These are phyloP conservation scores for Epizoanthus ramosus DNA, from an alignment of 92 coral and sea anemone genomes.

Conservation along the genomic window DNA sequence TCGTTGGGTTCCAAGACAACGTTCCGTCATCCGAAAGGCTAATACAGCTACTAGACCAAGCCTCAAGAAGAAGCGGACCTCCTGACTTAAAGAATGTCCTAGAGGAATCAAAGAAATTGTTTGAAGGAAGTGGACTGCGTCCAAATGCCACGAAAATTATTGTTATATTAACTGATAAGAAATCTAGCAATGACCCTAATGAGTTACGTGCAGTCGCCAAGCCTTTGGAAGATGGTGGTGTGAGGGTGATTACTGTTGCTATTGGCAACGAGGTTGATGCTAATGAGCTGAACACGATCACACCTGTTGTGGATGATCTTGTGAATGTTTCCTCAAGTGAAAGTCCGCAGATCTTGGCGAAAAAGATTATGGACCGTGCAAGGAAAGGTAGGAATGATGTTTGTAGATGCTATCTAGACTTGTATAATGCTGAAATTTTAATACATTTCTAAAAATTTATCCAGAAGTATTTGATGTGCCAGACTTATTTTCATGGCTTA, in stretches of 20 bases:
- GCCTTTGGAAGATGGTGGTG: constrained; percentile 53
- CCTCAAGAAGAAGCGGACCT: constrained; percentile 8
- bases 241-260: constrained; percentile 66
- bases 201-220: constrained; percentile 56
- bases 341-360: constrained; percentile 59
- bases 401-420: neutral
- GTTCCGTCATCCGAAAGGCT: constrained; percentile 25
- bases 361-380: constrained; percentile 54
- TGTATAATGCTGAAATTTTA: neutral
- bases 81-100: constrained; percentile 63
- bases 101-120: constrained; percentile 56
- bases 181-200: constrained; percentile 15
- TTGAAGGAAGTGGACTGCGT: constrained; percentile 69
- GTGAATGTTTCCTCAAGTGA: constrained; percentile 36
- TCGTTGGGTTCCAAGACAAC: constrained; percentile 37
- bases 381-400: constrained; percentile 43
- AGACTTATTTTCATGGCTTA: no score
- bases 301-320: constrained; percentile 45
- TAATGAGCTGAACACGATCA: constrained; percentile 42
- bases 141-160: constrained; percentile 70
- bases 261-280: constrained; percentile 61
- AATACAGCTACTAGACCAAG: constrained; percentile 30
- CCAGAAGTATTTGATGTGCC: no score
- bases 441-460: no score
- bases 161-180: constrained; percentile 50